phyloP scores from a whole-genome alignment of 1,140 invertebrate species.

The Ladona fulva region DNA sequence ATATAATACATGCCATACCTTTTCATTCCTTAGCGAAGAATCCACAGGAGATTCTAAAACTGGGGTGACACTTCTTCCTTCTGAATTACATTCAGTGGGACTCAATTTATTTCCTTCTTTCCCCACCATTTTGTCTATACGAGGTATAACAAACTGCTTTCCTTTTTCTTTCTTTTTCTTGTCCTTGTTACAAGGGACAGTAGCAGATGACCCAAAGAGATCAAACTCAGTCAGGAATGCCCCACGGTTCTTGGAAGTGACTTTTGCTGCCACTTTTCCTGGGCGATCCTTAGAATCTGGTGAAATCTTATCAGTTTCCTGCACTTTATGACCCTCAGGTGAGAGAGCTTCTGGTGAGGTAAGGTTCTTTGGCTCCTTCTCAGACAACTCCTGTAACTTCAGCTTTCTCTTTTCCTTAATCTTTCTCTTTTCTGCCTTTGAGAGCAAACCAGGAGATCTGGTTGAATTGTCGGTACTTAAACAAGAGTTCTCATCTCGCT shows the following conservation, averaged over 20 bases:
- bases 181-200: background rate
- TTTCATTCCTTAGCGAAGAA: too few species aligned
- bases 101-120: too few species aligned
- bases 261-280: background rate
- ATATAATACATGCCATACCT: too few species aligned
- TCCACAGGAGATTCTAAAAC: too few species aligned
- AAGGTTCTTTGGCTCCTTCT: background rate
- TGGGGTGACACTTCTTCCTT: too few species aligned
- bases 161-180: background rate
- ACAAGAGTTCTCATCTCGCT: too few species aligned
- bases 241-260: background rate
- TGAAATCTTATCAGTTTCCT: background rate
- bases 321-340: background rate
- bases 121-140: too few species aligned
- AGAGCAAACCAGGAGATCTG: background rate
- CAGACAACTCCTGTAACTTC: background rate
- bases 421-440: background rate
- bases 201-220: background rate
- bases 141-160: background rate
- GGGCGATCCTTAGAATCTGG: background rate
- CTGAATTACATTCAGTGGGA: too few species aligned
- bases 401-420: background rate
- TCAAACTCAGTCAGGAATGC: background rate
- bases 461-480: too few species aligned
- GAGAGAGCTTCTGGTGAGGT: background rate